Evolutionary conservation across 2,113 vertebrate species (phyloP).

Genomic region (Lontra canadensis): DNA sequence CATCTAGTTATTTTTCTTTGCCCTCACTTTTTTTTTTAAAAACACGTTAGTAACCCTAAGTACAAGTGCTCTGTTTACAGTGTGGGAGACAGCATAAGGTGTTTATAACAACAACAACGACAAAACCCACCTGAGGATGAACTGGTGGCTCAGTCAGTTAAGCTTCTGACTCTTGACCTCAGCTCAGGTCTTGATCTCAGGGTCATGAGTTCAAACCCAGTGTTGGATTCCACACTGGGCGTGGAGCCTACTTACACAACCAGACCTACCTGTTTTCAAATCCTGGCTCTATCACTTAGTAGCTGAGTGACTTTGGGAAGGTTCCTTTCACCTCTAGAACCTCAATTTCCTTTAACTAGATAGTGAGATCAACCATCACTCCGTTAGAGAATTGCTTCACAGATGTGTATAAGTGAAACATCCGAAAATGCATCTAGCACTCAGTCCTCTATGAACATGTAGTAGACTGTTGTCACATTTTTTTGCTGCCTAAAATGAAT

Average conservation of each 20-base stretch:
- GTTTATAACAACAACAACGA: neutral
- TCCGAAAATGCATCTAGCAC: neutral
- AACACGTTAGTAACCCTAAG: neutral
- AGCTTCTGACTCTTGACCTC: neutral
- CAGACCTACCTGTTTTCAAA: neutral
- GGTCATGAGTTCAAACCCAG: neutral
- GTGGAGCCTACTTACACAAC: neutral
- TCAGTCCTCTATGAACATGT: neutral
- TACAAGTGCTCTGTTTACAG: neutral
- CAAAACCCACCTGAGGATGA: neutral
- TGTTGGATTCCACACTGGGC: neutral
- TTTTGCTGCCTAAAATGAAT: neutral
- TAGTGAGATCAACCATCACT: neutral
- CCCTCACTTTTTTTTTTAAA: neutral
- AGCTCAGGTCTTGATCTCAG: neutral
- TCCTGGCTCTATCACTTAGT: neutral
- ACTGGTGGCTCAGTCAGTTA: neutral
- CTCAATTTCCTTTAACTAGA: neutral
- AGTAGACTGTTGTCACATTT: neutral
- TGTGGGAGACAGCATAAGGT: neutral
- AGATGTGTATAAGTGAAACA: neutral
- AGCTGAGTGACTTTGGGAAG: neutral
- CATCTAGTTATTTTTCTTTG: neutral
- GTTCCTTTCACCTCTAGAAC: neutral
- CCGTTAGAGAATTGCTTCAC: neutral